Evolutionary conservation across 1,140 invertebrate genomes (phyloP).

Genomic region (Sarcophaga bullata): DNA sequence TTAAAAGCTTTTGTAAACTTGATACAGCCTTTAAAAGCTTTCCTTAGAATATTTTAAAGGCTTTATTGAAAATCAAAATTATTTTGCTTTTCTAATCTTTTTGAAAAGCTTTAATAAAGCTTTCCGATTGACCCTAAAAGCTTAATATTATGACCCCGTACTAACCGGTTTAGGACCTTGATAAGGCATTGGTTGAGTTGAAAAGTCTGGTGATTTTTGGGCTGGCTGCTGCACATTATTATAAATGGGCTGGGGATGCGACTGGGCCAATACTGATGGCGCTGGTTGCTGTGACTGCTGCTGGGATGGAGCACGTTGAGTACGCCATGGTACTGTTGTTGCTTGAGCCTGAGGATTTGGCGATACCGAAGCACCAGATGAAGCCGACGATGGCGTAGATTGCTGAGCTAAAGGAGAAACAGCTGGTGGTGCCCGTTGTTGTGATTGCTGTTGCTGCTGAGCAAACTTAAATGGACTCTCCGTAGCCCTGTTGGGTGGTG

Average conservation of each 20-base stretch:
- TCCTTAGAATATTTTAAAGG: no score
- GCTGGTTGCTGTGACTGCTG: slow-evolving; percentile 50
- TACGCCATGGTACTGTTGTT: slow-evolving; percentile 58
- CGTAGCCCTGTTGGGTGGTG: slow-evolving; percentile 48
- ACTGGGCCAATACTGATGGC: slow-evolving; percentile 49
- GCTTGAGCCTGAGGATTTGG: slow-evolving; percentile 42
- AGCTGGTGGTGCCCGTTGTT: slow-evolving; percentile 46
- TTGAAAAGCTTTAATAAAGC: no score
- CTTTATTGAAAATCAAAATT: no score
- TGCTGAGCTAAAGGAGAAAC: slow-evolving; percentile 55
- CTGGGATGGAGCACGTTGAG: slow-evolving; percentile 51
- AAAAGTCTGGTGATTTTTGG: slow-evolving; percentile 48
- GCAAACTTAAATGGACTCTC: slow-evolving; percentile 59
- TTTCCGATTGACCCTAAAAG: no score
- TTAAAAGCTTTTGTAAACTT: no score
- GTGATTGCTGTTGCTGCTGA: slow-evolving; percentile 45
- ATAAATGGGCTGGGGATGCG: slow-evolving; percentile 58
- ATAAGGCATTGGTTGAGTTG: slow-evolving; percentile 50
- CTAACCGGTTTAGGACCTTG: slow-evolving; percentile 58
- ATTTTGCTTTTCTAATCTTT: no score
- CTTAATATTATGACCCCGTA: no score
- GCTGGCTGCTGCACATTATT: slow-evolving; percentile 58
- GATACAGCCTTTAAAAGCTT: no score
- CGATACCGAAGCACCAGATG: slow-evolving; percentile 27
- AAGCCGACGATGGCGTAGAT: slow-evolving; percentile 45